A percentile compares a stretch with the other conserved stretches of the same genome.
Conservation (phyloP, 1,140 invertebrate genomes). For the Aphidius ervi region DNA sequence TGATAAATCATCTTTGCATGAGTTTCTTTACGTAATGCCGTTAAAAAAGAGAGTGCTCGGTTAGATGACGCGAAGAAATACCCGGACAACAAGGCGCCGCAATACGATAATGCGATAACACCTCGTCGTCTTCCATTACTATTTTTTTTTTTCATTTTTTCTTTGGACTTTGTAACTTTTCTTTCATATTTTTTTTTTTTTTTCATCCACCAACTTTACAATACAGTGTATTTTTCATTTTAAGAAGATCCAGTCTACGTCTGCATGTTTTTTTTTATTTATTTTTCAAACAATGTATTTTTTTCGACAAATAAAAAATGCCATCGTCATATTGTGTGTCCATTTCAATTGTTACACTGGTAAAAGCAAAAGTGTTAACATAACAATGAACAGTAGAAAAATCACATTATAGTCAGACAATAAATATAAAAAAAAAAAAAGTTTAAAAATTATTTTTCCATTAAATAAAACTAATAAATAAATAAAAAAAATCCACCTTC, state of each 20-base stretch:
- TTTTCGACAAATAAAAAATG: no score
- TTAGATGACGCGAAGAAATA: neutral
- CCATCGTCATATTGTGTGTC: conserved; percentile 23
- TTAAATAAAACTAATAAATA: no score
- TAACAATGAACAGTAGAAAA: conserved; percentile 39
- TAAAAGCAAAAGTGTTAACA: conserved; percentile 41
- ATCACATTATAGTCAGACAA: neutral
- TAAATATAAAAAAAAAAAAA: conserved; percentile 4
- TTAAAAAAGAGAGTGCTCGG: neutral
- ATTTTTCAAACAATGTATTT: conserved; percentile 35
- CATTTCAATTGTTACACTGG: conserved; percentile 47
- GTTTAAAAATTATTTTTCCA: no score
- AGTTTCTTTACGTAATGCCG: conserved; percentile 6
- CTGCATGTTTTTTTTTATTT: conserved; percentile 7
- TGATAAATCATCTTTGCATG: conserved; percentile 1
- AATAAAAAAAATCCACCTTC: no score
- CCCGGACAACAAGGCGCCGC: conserved; percentile 41
- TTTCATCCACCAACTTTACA: conserved; percentile 5
- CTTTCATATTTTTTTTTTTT: no score
- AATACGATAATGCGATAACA: conserved; percentile 49
- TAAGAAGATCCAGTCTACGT: conserved; percentile 10
- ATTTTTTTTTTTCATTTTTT: no score
- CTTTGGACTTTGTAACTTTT: no score
- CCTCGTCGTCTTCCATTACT: conserved; percentile 11
- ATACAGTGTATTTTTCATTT: conserved; percentile 4